Base-by-base conservation (phyloP, 2,797 vertebrate genomes). In the Alosa sapidissima region DNA sequence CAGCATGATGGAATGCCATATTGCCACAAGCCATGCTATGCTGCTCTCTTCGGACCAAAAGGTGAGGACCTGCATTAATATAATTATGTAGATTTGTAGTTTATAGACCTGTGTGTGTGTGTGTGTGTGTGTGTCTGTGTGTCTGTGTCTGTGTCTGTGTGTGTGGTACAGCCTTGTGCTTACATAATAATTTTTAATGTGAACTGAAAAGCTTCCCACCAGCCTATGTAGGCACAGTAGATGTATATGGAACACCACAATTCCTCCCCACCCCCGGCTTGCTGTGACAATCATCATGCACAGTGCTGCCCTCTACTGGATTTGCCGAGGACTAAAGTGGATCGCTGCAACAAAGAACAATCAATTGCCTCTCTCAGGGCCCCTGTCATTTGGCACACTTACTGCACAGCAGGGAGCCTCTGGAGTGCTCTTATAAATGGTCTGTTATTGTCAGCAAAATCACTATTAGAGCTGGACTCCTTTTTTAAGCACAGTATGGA, bases 1-100 rank as follows among this genome's bases (percentile, higher is more conserved):
- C 93, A 99, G 98, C 98, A 99, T 0, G 97, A 96, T 0, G 97
- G 97, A 89, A 96, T 97, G 85, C 98, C 98, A 4, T 99, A 97
- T 93, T 96, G 95, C 93, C 95, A 96, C 93, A 96, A 96, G 84
- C 95, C 95, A 1, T 96, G 95, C 89, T 96, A 96, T 91, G 95
- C 95, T 92, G 94, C 95, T 92, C 95, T 96, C 94, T 96, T 94
- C 86, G 95, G 95, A 85, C 95, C 95, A 87, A 96, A 96, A 95
- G 95, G 95, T 90, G 47, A 90, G 88, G 84, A 51, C 9, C 72
- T 21, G 21, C 68, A 41, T 14, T 10, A 16, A 41, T 3, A 72
- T 28, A 28, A 28, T 28, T 28, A 9, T 60, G 62, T 75, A 75
- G 1, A 11, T 41, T 14, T 75, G 36, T 1, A 75, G 36, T 75